Percentiles rank a stretch among this genome's conserved stretches.
Conservation (phyloP, 2,888 invertebrate genomes). For the Vesta saturnalis region DNA sequence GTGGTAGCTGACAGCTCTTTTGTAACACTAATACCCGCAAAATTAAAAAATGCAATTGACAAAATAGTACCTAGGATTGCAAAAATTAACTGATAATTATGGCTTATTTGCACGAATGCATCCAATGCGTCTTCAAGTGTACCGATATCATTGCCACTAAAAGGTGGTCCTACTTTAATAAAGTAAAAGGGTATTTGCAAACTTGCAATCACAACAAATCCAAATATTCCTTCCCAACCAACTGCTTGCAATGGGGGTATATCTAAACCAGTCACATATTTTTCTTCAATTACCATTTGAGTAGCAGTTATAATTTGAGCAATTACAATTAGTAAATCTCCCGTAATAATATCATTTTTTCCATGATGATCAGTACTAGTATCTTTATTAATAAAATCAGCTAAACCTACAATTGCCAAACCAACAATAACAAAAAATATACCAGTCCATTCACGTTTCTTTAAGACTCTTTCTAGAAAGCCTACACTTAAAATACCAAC, state of each 20-base stretch:
- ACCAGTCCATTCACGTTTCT: slow-evolving; percentile 78
- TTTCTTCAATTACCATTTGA: slow-evolving; percentile 96
- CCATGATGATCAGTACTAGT: slow-evolving; percentile 61
- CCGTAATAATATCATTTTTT: slow-evolving; percentile 82
- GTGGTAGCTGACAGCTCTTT: slow-evolving; percentile 94
- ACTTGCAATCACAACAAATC: slow-evolving; percentile 70
- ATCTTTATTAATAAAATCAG: slow-evolving; percentile 70
- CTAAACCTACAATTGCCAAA: slow-evolving; percentile 75
- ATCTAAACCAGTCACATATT: slow-evolving; percentile 83
- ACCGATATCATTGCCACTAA: slow-evolving; percentile 77
- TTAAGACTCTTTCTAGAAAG: slow-evolving; percentile 75
- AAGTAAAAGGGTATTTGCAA: slow-evolving; percentile 84
- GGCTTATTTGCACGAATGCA: slow-evolving; percentile 83
- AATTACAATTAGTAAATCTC: slow-evolving; percentile 77
- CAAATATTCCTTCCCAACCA: slow-evolving; percentile 89
- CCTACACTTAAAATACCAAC: slow-evolving; percentile 88
- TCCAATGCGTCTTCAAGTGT: slow-evolving; percentile 88
- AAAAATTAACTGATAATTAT: slow-evolving; percentile 69
- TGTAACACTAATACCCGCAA: slow-evolving; percentile 90
- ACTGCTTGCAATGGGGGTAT: slow-evolving; percentile 92
- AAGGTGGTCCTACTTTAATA: slow-evolving; percentile 78
- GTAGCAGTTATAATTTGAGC: slow-evolving; percentile 85
- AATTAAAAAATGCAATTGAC: slow-evolving; percentile 94
- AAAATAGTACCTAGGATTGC: slow-evolving; percentile 80
- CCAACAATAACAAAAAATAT: slow-evolving; percentile 78